Evolutionary conservation across 1,140 invertebrate species (phyloP), one percentile per base, ranked within the genome.

Genomic region (Calephelis virginiensis): DNA sequence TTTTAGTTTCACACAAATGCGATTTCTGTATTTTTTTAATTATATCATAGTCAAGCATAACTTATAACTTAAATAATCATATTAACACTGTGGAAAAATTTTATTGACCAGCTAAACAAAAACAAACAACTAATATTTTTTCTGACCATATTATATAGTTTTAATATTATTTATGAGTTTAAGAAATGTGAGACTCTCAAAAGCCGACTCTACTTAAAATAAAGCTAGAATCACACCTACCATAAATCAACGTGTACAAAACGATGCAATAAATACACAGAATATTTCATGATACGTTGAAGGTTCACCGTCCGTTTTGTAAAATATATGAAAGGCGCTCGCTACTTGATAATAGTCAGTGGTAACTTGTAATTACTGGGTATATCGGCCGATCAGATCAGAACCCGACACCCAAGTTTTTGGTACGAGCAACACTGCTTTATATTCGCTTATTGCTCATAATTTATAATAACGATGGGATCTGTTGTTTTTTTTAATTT

Each of bases 341-440:
- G 86, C 86, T 89, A 89, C 86, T 89, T 87, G 85, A 87, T 89
- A 89, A 89, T 89, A 85, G 85, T 83, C 76, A 81, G 81, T 82
- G 78, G 83, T 82, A 82, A 82, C 73, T 79, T 80, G 80, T 89
- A 89, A 89, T 89, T 89, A 89, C 77, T 67, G 78, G 69, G 53
- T 72, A 77, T 86, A 88, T 89, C 85, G 75, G 71, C 48, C 66
- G 70, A 83, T 85, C 82, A 78, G 74, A 86, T 86, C 82, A 82
- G 40, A 17, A 40, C 73, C 75, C 68, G 73, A 82, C 80, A 83
- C 77, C 76, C 77, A 72, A 67, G 72, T 72, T 80, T 81, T 83
- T 82, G 77, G 72, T 68, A 64, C 38, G 49, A 75, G 73, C 72
- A 69, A 74, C 61, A 63, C 62, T 62, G 61, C 46, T 47, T 40